phyloP scores from a whole-genome alignment of 2,888 invertebrate genomes.

The Malthinus seriepunctatus region DNA sequence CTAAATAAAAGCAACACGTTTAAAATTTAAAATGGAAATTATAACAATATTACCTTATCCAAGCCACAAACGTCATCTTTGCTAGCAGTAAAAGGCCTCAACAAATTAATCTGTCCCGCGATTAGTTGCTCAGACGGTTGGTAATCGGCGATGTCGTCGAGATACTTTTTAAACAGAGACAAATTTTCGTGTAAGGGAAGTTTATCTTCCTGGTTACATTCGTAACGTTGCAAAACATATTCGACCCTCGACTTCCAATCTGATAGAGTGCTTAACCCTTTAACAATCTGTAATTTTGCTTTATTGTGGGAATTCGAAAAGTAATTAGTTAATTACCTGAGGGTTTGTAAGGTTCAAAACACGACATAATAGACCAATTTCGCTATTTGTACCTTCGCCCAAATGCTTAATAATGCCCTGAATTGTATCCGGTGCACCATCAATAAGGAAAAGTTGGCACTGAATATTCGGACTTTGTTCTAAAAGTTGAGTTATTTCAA shows the following conservation, averaged over 20 bases:
- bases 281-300: slow-evolving; percentile 37
- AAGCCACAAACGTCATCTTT: slow-evolving; percentile 50
- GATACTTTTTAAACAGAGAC: slow-evolving; percentile 38
- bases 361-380: slow-evolving; percentile 62
- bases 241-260: slow-evolving; percentile 43
- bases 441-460: slow-evolving; percentile 70
- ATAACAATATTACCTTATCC: slow-evolving; percentile 39
- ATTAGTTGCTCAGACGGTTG: slow-evolving; percentile 40
- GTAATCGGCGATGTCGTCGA: slow-evolving; percentile 39
- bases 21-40: background rate
- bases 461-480: slow-evolving; percentile 63
- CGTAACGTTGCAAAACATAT: slow-evolving; percentile 37
- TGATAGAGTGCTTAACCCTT: slow-evolving; percentile 37
- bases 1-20: slow-evolving; percentile 50
- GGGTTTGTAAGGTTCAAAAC: slow-evolving; percentile 57
- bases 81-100: slow-evolving; percentile 48
- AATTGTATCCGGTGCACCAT: slow-evolving; percentile 78
- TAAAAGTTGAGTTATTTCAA: slow-evolving; percentile 77
- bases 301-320: background rate
- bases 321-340: slow-evolving; percentile 38
- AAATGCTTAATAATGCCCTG: slow-evolving; percentile 60
- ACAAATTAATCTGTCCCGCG: slow-evolving; percentile 43
- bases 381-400: slow-evolving; percentile 46
- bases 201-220: slow-evolving; percentile 36
- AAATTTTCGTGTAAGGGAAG: slow-evolving; percentile 38